Conservation (phyloP, 1,140 invertebrate genomes). For the Belonocnema kinseyi region DNA sequence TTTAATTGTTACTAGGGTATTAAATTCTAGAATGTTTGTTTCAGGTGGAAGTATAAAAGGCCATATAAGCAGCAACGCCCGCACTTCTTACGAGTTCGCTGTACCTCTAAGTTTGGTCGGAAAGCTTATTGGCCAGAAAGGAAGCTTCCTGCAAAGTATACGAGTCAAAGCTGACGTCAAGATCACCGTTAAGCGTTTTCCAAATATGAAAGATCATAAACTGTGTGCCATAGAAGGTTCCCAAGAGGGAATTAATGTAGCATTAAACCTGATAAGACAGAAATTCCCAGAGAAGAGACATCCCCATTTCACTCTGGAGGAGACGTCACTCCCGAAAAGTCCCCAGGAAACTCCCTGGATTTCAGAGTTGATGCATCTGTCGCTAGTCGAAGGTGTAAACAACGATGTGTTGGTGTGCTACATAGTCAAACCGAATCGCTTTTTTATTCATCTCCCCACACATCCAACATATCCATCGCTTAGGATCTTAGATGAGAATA, state of each 20-base stretch:
- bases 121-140: conserved; percentile 89
- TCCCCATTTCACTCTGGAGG: conserved; percentile 87
- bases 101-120: conserved; percentile 89
- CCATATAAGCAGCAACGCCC: conserved; percentile 65
- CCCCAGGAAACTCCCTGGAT: conserved; percentile 55
- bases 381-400: conserved; percentile 92
- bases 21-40: conserved; percentile 46
- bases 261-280: conserved; percentile 88
- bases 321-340: conserved; percentile 77
- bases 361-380: conserved; percentile 79
- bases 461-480: conserved; percentile 93
- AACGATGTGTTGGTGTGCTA: conserved; percentile 93
- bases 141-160: conserved; percentile 87
- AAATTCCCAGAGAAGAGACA: conserved; percentile 88
- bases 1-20: not conserved
- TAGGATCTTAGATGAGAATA: conserved; percentile 84
- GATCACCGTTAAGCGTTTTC: conserved; percentile 87
- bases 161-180: conserved; percentile 86
- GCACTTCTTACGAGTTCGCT: conserved; percentile 83
- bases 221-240: conserved; percentile 90
- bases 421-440: conserved; percentile 88
- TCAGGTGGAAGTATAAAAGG: conserved; percentile 79
- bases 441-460: conserved; percentile 95
- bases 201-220: conserved; percentile 82
- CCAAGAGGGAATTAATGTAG: conserved; percentile 84